These are phyloP conservation scores for Aspidiotus destructor DNA, from an alignment of 2,888 invertebrate genomes.

Conservation along the genomic window DNA sequence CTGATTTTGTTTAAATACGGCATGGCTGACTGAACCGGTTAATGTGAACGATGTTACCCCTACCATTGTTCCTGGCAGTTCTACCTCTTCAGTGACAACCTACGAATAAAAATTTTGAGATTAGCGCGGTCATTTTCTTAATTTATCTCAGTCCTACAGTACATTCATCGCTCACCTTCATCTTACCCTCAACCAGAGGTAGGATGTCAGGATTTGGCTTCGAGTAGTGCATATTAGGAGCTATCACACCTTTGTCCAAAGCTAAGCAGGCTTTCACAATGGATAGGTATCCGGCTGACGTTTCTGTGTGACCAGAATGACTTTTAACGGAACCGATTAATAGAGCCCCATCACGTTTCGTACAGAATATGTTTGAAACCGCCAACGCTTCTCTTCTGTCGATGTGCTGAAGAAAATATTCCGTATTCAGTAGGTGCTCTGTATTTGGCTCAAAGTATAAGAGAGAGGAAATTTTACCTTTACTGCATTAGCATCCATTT, in stretches of 20 bases:
- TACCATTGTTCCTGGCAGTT: slow-evolving; percentile 45
- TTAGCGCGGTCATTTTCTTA: background rate
- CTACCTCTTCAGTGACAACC: slow-evolving; percentile 38
- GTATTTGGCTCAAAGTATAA: background rate
- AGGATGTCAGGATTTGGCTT: slow-evolving; percentile 38
- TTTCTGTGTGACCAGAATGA: slow-evolving; percentile 54
- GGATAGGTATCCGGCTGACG: slow-evolving; percentile 43
- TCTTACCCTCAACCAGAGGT: slow-evolving; percentile 36
- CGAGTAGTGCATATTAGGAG: slow-evolving; percentile 39
- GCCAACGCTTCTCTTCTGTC: slow-evolving; percentile 37
- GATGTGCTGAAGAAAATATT: slow-evolving; percentile 32
- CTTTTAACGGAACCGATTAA: slow-evolving; percentile 52
- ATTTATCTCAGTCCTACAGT: too few relatives aligned
- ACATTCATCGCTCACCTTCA: slow-evolving; percentile 36
- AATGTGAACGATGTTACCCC: slow-evolving; percentile 42
- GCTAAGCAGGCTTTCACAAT: slow-evolving; percentile 43
- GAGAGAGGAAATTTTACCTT: slow-evolving; percentile 33
- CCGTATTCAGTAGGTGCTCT: background rate
- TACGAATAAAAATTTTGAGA: slow-evolving; percentile 28
- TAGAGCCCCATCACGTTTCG: slow-evolving; percentile 41
- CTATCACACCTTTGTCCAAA: slow-evolving; percentile 39
- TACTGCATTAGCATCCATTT: slow-evolving; percentile 37
- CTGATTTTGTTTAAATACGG: slow-evolving; percentile 34
- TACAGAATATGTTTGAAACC: slow-evolving; percentile 35
- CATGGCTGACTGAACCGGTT: slow-evolving; percentile 31